Conservation (phyloP, 92 coral and sea anemone species). For the Anthopleura xanthogrammica region DNA sequence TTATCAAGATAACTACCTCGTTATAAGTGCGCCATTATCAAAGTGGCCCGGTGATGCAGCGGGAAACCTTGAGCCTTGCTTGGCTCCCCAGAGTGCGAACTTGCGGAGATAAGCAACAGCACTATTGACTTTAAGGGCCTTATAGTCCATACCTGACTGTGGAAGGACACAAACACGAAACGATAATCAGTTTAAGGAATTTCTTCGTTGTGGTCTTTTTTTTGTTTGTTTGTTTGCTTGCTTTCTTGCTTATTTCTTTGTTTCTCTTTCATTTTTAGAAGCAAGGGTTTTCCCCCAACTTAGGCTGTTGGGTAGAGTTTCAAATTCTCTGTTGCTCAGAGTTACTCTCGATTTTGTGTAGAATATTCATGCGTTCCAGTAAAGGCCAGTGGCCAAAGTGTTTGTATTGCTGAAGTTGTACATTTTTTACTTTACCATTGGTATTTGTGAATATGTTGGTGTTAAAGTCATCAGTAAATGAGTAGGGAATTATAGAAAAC, state of each 20-base stretch:
- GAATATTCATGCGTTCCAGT: too few species aligned
- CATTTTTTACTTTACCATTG: too few species aligned
- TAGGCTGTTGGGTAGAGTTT: too few species aligned
- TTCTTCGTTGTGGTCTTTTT: background rate
- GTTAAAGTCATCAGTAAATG: background rate
- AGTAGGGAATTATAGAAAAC: background rate
- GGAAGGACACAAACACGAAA: background rate
- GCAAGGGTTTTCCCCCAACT: too few species aligned
- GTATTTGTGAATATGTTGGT: background rate
- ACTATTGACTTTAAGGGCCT: conserved; percentile 34
- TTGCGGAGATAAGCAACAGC: conserved; percentile 39
- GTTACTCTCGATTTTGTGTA: too few species aligned
- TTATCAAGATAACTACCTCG: conserved; percentile 6
- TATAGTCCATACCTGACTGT: conserved; percentile 70
- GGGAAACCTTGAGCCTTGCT: conserved; percentile 17
- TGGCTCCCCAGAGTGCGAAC: conserved; percentile 45
- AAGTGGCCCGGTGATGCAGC: conserved; percentile 52
- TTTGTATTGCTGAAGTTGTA: too few species aligned
- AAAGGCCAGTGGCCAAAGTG: too few species aligned
- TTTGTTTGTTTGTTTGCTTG: background rate
- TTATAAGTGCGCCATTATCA: conserved; percentile 19
- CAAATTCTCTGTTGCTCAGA: too few species aligned
- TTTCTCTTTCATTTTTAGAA: too few species aligned
- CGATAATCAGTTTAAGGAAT: too few species aligned
- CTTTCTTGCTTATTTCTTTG: background rate